phyloP scores from a whole-genome alignment of 2,888 invertebrate genomes.

The Pterostichus niger region DNA sequence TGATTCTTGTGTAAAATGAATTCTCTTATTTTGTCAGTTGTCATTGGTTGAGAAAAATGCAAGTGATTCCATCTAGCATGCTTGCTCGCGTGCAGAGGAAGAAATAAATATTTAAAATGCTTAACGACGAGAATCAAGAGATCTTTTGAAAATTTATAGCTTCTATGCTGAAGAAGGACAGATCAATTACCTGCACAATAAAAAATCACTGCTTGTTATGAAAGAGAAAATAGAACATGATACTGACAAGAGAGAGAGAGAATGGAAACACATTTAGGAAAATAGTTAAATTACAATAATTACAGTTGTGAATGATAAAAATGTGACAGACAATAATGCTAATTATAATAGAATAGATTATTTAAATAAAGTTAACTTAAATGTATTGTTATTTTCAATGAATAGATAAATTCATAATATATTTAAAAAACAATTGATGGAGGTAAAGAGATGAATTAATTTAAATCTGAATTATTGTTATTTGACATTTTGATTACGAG shows the following conservation, averaged over 20 bases:
- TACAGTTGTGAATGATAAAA: slow-evolving; percentile 33
- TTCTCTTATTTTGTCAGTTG: not conserved
- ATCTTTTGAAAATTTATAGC: slow-evolving; percentile 42
- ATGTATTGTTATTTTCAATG: not conserved
- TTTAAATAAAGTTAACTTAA: not conserved
- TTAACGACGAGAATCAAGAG: slow-evolving; percentile 33
- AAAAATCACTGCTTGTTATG: slow-evolving; percentile 60
- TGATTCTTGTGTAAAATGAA: not conserved
- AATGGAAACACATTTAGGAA: slow-evolving; percentile 20
- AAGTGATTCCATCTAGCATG: slow-evolving; percentile 32
- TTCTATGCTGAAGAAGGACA: slow-evolving; percentile 46
- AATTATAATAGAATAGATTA: slow-evolving; percentile 17
- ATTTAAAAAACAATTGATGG: not conserved
- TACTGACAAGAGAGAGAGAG: slow-evolving; percentile 59
- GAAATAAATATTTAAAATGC: slow-evolving; percentile 51
- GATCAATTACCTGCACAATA: slow-evolving; percentile 59
- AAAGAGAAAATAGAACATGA: slow-evolving; percentile 58
- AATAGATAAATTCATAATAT: not conserved
- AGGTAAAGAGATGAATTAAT: not conserved
- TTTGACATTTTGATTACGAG: too few species aligned
- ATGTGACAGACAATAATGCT: not conserved
- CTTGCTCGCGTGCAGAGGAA: slow-evolving; percentile 48
- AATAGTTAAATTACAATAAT: slow-evolving; percentile 24
- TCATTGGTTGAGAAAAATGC: slow-evolving; percentile 33
- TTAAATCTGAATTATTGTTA: too few species aligned